Conservation (phyloP, 1,140 invertebrate species). For the Pogonomyrmex barbatus region DNA sequence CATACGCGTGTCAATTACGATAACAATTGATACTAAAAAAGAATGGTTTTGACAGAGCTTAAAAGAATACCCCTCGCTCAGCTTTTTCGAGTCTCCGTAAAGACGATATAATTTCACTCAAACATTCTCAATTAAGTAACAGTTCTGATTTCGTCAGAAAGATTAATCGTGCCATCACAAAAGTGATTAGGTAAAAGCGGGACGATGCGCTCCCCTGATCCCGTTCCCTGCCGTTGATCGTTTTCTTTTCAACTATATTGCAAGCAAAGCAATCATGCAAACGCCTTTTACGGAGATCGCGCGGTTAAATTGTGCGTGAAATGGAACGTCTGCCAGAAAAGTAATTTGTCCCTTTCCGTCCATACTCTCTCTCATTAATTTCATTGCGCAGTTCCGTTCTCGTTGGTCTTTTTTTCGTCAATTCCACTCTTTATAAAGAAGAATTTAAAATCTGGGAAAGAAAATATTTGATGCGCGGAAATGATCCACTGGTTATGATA, state of each 20-base stretch:
- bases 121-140: slow-evolving; percentile 21
- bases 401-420: slow-evolving; percentile 37
- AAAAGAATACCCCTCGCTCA: background rate
- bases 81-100: background rate
- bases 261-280: slow-evolving; percentile 72
- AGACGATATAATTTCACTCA: background rate
- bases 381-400: slow-evolving; percentile 50
- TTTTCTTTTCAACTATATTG: slow-evolving; percentile 58
- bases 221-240: slow-evolving; percentile 31
- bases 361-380: slow-evolving; percentile 70
- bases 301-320: slow-evolving; percentile 73
- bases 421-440: slow-evolving; percentile 7
- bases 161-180: slow-evolving; percentile 63
- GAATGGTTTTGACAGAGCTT: background rate
- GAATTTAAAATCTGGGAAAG: slow-evolving; percentile 14
- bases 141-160: slow-evolving; percentile 40
- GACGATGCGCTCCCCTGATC: slow-evolving; percentile 53
- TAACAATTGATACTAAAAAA: background rate
- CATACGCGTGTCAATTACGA: background rate
- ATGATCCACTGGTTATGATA: background rate
- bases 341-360: slow-evolving; percentile 68
- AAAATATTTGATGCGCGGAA: slow-evolving; percentile 9
- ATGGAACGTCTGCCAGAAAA: slow-evolving; percentile 74
- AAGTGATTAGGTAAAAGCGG: slow-evolving; percentile 61
- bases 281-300: slow-evolving; percentile 65